Evolutionary conservation across 2,888 invertebrate species (phyloP), one percentile per base, ranked within the genome.

Genomic region (Athalia cordata): DNA sequence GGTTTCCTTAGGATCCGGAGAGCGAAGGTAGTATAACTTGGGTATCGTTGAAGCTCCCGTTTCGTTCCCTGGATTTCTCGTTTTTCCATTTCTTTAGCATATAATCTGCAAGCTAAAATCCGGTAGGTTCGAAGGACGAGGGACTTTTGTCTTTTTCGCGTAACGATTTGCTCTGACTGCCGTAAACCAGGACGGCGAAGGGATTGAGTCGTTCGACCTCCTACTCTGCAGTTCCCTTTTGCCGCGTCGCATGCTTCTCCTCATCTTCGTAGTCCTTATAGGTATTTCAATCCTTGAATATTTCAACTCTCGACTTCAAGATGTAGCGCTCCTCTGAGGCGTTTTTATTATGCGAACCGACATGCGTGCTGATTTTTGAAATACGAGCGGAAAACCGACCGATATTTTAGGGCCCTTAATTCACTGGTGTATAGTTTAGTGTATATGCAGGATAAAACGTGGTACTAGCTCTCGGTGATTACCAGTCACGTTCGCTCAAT

Each of bases 401-500:
- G 55, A 55, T 55, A 55, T 55, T 55, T 55, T n/a, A 29, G 29
- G 29, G 29, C 29, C 29, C 29, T 29, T 29, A 29, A 29, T 29
- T 29, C 29, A 29, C 29, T 29, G 29, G 29, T 55, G 55, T 55
- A 55, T 11, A 8, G 55, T 55, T 3, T 55, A 11, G 9, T 13
- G 50, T 49, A 43, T 68, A 29, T 68, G 11, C 55, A 68, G 68
- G 55, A 68, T 55, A 55, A 52, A 13, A 47, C 7, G 47, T 7
- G 8, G 45, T 65, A 66, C 65, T 6, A 72, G 59, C 57, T 45
- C 13, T n/a, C 65, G 64, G 75, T 78, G 74, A 78, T 78, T 76
- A 78, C 78, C 78, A 78, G 78, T 78, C 78, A 78, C 64, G 78
- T 78, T 64, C 64, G 49, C 75, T 75, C 78, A 75, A 78, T 78